Base-by-base conservation (phyloP, 2,888 invertebrate species). In the Prosopocoilus inquinatus region DNA sequence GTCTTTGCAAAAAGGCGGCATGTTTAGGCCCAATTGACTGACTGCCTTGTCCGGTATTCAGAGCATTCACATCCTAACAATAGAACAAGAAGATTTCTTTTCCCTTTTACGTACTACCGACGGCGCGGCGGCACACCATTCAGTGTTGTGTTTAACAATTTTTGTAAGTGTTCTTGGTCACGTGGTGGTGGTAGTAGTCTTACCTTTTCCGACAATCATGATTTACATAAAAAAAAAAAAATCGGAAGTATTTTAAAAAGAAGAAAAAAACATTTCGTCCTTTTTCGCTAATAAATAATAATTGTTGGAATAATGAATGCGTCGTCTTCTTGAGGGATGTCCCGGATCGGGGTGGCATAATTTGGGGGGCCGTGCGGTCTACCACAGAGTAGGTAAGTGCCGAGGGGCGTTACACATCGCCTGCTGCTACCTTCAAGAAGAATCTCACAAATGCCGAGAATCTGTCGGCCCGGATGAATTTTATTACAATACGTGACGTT, bases 41-140 rank as follows among this genome's bases (percentile, higher is more conserved):
- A 28, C 59, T 60, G 60, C 60, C 56, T 62, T 62, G 55, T 55
- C 53, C 47, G 58, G 58, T 51, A 64, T 64, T 64, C 63, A 62
- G 50, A 57, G 53, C 53, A 63, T 64, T 64, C 57, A 63, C 47
- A 49, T 55, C 61, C 50, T 65, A 63, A 65, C 65, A 60, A 49
- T 41, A 53, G 61, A 64, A 63, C 62, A 64, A 65, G 56, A 61
- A n/a, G n/a, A n/a, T n/a, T n/a, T n/a, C 65, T 62, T 65, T 62
- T 60, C 58, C 20, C 20, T 28, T 28, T 28, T 28, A 28, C 20
- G 7, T 3, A 28, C 20, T 3, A 3, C 4, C 3, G 5, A 1
- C 20, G 20, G 3, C 41, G 41, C 13, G 5, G 39, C 34, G 34
- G 3, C 39, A 13, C 39, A 5, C 13, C 39, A 38, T 38, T 38